Evolutionary conservation across 1,140 invertebrate genomes (phyloP).

Genomic region (Leptinotarsa undecemlineata): DNA sequence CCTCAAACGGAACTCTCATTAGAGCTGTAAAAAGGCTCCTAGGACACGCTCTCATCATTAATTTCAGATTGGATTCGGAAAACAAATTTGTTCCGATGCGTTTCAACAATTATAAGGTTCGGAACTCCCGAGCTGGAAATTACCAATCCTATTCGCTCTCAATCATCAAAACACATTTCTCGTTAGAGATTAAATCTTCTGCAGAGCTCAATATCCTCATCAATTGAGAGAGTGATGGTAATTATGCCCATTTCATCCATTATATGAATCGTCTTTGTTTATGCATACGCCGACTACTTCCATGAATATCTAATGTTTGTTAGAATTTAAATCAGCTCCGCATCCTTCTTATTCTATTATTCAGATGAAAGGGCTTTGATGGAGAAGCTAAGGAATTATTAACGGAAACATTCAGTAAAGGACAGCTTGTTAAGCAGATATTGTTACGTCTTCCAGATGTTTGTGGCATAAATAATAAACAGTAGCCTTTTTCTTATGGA

Average conservation of each 20-base stretch:
- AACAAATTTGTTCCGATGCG: slow-evolving; percentile 7
- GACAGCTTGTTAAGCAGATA: background rate
- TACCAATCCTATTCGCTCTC: background rate
- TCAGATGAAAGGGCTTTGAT: slow-evolving; percentile 3
- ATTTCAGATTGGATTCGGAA: slow-evolving; percentile 2
- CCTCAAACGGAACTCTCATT: background rate
- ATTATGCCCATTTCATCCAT: slow-evolving; percentile 6
- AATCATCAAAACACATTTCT: slow-evolving; percentile 8
- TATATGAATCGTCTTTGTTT: slow-evolving; percentile 3
- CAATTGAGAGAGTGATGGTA: background rate
- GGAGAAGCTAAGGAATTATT: background rate
- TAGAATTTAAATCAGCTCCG: slow-evolving; percentile 8
- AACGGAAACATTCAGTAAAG: background rate
- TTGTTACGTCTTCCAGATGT: background rate
- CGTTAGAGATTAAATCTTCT: background rate
- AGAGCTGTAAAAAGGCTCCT: background rate
- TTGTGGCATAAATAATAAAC: too few species aligned
- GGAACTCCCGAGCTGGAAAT: background rate
- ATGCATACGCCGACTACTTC: slow-evolving; percentile 8
- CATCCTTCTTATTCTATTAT: slow-evolving; percentile 15
- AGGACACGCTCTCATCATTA: slow-evolving; percentile 5
- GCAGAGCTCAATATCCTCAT: background rate
- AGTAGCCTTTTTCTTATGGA: too few species aligned
- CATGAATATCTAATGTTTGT: slow-evolving; percentile 9
- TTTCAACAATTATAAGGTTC: slow-evolving; percentile 6